These are phyloP conservation scores for Aptenodytes patagonicus DNA, from an alignment of 2,113 vertebrate species.

Conservation along the genomic window DNA sequence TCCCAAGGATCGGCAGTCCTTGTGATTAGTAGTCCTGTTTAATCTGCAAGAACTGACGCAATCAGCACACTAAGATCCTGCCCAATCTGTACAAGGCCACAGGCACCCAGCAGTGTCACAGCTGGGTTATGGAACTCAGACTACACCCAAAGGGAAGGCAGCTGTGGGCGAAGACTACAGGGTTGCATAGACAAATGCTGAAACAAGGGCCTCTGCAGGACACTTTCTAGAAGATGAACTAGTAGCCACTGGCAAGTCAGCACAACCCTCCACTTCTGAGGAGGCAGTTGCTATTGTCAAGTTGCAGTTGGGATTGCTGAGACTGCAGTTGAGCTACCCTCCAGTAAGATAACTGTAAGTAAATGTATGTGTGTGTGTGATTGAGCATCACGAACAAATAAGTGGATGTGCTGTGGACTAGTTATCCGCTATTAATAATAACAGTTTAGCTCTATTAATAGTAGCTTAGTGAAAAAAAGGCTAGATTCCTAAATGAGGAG, in stretches of 20 bases:
- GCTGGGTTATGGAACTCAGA: not conserved
- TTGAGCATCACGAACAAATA: accelerated
- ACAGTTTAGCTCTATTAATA: not conserved
- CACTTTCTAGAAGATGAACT: not conserved
- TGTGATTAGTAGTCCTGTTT: accelerated
- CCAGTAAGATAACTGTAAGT: not conserved
- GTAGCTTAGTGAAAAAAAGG: not conserved
- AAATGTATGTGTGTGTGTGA: accelerated
- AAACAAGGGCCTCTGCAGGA: not conserved
- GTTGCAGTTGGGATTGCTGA: not conserved
- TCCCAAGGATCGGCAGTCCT: not conserved
- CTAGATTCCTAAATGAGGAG: not conserved
- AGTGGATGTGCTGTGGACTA: not conserved
- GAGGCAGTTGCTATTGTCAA: not conserved
- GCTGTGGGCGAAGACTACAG: accelerated
- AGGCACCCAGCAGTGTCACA: not conserved
- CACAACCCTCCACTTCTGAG: not conserved
- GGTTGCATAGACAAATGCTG: not conserved
- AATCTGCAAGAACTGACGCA: not conserved
- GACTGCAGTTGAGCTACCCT: not conserved
- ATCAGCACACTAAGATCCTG: not conserved
- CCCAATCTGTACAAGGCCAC: not conserved
- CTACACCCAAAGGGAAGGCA: not conserved
- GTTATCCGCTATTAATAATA: not conserved
- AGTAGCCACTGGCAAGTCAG: not conserved